Evolutionary conservation across 2,113 vertebrate genomes (phyloP).

Genomic region (Rhabdomys dilectus): DNA sequence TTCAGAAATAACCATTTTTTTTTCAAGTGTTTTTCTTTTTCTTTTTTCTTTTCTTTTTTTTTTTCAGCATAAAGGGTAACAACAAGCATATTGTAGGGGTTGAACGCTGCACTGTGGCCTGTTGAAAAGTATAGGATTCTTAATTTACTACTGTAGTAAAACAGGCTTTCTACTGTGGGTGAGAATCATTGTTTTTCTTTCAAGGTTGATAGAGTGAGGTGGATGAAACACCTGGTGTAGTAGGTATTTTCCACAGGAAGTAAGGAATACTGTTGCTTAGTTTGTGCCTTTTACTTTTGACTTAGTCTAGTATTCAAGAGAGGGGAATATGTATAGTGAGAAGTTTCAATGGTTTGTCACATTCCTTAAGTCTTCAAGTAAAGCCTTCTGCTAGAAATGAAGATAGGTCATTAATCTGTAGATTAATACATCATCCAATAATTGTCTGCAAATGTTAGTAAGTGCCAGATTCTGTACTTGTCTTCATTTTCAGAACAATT

Average conservation of each 20-base stretch:
- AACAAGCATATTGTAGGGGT: background rate
- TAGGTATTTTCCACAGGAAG: slow-evolving; percentile 33
- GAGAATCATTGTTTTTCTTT: slow-evolving; percentile 24
- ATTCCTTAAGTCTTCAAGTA: slow-evolving; percentile 43
- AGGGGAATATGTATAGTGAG: slow-evolving; percentile 33
- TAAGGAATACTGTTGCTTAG: slow-evolving; percentile 39
- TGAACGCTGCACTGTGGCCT: slow-evolving; percentile 20
- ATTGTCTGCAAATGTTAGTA: slow-evolving; percentile 29
- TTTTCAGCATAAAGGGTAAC: background rate
- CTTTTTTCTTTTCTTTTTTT: background rate
- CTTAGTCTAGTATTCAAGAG: slow-evolving; percentile 1
- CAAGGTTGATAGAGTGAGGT: slow-evolving; percentile 40
- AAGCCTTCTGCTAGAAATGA: slow-evolving; percentile 25
- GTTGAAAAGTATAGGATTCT: slow-evolving; percentile 26
- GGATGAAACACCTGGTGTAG: slow-evolving; percentile 9
- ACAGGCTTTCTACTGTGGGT: slow-evolving; percentile 16
- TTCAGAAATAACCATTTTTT: slow-evolving; percentile 36
- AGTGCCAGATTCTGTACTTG: slow-evolving; percentile 48
- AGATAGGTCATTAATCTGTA: slow-evolving; percentile 14
- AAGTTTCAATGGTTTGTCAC: slow-evolving; percentile 19
- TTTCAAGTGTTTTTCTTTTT: background rate
- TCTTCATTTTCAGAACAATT: background rate
- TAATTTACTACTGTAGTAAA: background rate
- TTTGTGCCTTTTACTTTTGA: slow-evolving; percentile 7
- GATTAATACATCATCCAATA: slow-evolving; percentile 34